Conservation (phyloP, 2,113 vertebrate genomes). For the Ammodytes dubius region DNA sequence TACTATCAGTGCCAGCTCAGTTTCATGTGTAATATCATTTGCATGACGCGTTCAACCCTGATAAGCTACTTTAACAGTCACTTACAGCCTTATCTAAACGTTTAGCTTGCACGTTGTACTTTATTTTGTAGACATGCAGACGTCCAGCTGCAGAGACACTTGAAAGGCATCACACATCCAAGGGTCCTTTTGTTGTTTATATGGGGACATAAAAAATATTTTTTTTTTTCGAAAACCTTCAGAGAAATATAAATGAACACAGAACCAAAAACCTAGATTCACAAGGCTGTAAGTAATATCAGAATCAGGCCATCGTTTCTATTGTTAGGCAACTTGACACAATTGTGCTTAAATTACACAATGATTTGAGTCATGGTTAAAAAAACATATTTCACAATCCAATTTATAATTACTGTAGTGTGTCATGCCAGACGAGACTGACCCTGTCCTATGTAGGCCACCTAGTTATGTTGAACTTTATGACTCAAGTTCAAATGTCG, state of each 20-base stretch:
- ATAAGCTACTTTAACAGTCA: not conserved
- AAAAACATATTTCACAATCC: constrained; percentile 18
- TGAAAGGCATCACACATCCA: not conserved
- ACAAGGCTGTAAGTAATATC: constrained; percentile 12
- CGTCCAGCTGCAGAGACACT: not conserved
- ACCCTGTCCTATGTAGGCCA: not conserved
- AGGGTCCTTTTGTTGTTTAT: not conserved
- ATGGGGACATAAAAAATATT: not conserved
- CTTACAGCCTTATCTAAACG: not conserved
- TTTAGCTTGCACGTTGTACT: not conserved
- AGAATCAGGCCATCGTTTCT: not conserved
- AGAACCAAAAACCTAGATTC: constrained; percentile 13
- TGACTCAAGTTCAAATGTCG: not conserved
- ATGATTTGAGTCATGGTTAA: not conserved
- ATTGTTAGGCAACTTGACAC: constrained; percentile 18
- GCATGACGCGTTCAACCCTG: not conserved
- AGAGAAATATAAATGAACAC: not conserved
- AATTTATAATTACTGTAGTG: not conserved
- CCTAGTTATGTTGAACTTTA: not conserved
- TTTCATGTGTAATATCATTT: not conserved
- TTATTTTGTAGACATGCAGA: not conserved
- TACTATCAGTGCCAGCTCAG: not conserved
- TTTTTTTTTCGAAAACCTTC: not conserved
- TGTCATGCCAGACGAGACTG: not conserved
- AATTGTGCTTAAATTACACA: constrained; percentile 16